These are phyloP conservation scores for Drosophila ezoana DNA, from an alignment of 2,888 invertebrate species.

Conservation along the genomic window DNA sequence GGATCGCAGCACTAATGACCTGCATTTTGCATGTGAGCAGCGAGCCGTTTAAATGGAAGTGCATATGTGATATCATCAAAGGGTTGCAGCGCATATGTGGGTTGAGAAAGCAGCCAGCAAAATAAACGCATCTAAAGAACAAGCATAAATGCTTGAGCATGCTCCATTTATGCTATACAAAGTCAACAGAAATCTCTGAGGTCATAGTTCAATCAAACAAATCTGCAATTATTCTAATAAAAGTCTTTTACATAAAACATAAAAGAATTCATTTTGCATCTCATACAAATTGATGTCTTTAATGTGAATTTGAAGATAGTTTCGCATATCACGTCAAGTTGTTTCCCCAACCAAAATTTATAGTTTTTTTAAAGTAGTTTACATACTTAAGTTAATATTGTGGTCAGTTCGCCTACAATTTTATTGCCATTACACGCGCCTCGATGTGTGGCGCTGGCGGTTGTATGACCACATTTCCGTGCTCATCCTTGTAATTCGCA, in stretches of 20 bases:
- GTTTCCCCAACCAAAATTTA: too few relatives aligned
- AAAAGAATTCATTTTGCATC: too few relatives aligned
- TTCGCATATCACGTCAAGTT: too few relatives aligned
- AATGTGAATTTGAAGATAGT: too few relatives aligned
- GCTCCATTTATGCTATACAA: not conserved
- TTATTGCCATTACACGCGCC: conserved; percentile 49
- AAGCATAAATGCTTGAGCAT: not conserved
- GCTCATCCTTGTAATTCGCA: conserved; percentile 60
- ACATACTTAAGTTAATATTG: too few relatives aligned
- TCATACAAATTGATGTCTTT: too few relatives aligned
- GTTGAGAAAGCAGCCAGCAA: too few relatives aligned
- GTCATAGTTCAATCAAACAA: too few relatives aligned
- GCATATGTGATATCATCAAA: not conserved
- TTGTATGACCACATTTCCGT: conserved; percentile 57
- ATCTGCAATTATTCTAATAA: too few relatives aligned
- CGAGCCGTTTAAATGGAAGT: conserved; percentile 16
- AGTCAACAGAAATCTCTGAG: too few relatives aligned
- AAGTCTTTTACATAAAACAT: too few relatives aligned
- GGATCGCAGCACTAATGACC: conserved; percentile 71
- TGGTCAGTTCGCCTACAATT: conserved; percentile 16
- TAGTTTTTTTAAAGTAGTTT: too few relatives aligned
- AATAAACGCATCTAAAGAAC: not conserved
- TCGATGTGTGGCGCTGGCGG: conserved; percentile 66
- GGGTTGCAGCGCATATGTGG: not conserved
- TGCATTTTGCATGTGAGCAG: conserved; percentile 65